These are phyloP conservation scores for Pinna nobilis DNA, from an alignment of 1,140 invertebrate genomes.

Conservation along the genomic window DNA sequence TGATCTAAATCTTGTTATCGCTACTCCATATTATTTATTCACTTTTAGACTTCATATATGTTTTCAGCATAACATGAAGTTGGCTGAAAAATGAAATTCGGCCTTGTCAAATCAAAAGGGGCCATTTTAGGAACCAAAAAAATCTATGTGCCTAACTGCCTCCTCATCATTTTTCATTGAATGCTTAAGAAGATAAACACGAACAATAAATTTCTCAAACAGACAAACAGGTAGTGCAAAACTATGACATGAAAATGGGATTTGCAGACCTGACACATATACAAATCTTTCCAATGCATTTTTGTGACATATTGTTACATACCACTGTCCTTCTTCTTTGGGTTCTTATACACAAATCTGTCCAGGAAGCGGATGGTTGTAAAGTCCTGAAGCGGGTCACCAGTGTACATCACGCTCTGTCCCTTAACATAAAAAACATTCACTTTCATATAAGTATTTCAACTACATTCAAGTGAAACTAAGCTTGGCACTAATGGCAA, in stretches of 20 bases:
- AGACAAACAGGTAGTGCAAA: background rate
- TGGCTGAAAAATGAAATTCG: no score
- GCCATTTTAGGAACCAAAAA: no score
- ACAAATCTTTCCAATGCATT: constrained; percentile 5
- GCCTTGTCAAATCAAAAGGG: no score
- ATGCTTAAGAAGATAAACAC: no score
- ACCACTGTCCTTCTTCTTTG: constrained; percentile 83
- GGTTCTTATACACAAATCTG: constrained; percentile 96
- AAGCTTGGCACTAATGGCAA: no score
- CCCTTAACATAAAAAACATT: constrained; percentile 53
- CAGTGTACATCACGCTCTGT: constrained; percentile 84
- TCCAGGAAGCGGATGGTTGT: constrained; percentile 92
- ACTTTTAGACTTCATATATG: no score
- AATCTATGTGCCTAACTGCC: no score
- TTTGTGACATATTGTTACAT: constrained; percentile 11
- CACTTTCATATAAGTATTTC: background rate
- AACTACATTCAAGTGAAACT: no score
- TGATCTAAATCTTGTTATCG: no score
- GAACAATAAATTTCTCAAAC: background rate
- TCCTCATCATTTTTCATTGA: no score
- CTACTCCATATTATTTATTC: no score
- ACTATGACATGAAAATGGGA: background rate
- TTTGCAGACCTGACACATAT: background rate
- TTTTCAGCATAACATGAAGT: no score
- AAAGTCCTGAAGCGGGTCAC: constrained; percentile 95